Conservation (phyloP, 2,113 vertebrate genomes). For the Bos indicus region DNA sequence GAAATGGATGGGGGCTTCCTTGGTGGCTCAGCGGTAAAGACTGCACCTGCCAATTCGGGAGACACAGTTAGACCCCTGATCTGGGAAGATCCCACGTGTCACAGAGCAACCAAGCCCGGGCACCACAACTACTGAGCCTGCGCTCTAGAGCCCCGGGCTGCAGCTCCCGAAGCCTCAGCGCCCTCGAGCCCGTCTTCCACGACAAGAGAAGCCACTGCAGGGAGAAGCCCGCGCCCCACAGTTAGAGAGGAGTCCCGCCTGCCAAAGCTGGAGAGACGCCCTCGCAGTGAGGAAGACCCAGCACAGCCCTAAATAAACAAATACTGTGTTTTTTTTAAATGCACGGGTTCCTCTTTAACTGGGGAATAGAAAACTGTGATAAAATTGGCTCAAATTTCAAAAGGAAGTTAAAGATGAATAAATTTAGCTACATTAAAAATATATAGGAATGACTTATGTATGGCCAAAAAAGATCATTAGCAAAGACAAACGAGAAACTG, state of each 20-base stretch:
- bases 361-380: background rate
- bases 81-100: background rate
- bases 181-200: fast-evolving
- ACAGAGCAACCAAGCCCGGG: fast-evolving
- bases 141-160: background rate
- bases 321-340: fast-evolving
- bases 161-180: fast-evolving
- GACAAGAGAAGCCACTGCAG: fast-evolving
- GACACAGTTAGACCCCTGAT: background rate
- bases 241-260: fast-evolving
- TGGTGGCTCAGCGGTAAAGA: background rate
- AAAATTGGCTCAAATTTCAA: background rate
- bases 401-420: background rate
- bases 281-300: background rate
- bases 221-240: fast-evolving
- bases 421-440: background rate
- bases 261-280: fast-evolving
- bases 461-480: background rate
- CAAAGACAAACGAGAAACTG: background rate
- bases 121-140: fast-evolving
- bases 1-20: background rate
- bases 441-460: background rate
- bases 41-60: background rate
- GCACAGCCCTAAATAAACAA: background rate
- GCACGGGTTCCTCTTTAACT: background rate